phyloP scores from a whole-genome alignment of 2,888 invertebrate species.

The Heliconius cydno region DNA sequence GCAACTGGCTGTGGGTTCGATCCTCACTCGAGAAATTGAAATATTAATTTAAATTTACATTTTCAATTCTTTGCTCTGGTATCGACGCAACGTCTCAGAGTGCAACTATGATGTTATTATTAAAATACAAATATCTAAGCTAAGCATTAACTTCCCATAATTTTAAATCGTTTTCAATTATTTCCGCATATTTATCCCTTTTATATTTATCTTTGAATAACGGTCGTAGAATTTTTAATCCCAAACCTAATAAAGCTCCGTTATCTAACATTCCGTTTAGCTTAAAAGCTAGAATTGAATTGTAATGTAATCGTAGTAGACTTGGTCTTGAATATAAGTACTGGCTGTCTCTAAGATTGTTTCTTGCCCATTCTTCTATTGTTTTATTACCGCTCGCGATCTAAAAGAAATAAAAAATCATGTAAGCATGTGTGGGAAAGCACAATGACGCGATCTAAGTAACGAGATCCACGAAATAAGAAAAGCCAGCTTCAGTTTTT shows the following conservation, averaged over 20 bases:
- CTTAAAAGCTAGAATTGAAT: slow-evolving; percentile 86
- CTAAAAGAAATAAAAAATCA: slow-evolving; percentile 53
- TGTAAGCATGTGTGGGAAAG: too few species aligned
- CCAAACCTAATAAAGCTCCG: slow-evolving; percentile 90
- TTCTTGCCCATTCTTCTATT: slow-evolving; percentile 88
- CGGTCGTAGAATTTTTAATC: slow-evolving; percentile 88
- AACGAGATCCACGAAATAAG: too few species aligned
- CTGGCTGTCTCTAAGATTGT: slow-evolving; percentile 87
- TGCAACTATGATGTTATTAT: not conserved
- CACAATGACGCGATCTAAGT: too few species aligned
- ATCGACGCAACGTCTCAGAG: too few species aligned
- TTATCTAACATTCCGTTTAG: slow-evolving; percentile 88
- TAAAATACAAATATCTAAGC: not conserved
- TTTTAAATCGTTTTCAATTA: slow-evolving; percentile 93
- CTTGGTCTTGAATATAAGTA: slow-evolving; percentile 91
- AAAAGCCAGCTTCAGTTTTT: too few species aligned
- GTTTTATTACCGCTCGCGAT: slow-evolving; percentile 90
- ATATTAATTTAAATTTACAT: too few species aligned
- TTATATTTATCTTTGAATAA: slow-evolving; percentile 88
- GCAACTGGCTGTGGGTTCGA: too few species aligned
- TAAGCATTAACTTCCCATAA: slow-evolving; percentile 87
- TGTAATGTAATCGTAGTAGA: slow-evolving; percentile 90
- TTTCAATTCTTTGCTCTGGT: too few species aligned
- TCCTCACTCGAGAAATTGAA: too few species aligned
- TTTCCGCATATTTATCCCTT: slow-evolving; percentile 90